A percentile compares a stretch with the other conserved stretches of the same genome.
These are phyloP conservation scores for Onthophagus taurus DNA, from an alignment of 1,140 invertebrate species.

Conservation along the genomic window DNA sequence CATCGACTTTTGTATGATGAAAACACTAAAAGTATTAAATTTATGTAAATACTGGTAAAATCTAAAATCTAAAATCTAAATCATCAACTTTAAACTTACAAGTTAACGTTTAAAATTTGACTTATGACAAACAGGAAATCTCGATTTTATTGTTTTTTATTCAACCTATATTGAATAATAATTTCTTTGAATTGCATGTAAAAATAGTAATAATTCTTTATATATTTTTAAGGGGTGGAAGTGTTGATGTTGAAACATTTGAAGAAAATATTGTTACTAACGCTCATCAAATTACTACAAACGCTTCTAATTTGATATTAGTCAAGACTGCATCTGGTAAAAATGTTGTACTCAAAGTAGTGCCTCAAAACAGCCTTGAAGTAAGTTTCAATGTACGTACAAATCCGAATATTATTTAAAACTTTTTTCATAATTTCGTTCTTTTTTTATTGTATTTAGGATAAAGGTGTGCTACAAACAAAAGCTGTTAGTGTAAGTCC, in stretches of 20 bases:
- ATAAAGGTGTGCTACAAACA: slow-evolving; percentile 11
- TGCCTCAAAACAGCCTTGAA: slow-evolving; percentile 27
- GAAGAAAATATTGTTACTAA: slow-evolving; percentile 20
- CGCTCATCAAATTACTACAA: slow-evolving; percentile 18
- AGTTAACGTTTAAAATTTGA: too few species aligned
- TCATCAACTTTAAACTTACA: too few species aligned
- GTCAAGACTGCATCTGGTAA: slow-evolving; percentile 35
- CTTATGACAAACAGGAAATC: background rate
- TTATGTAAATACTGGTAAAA: too few species aligned
- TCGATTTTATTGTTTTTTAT: slow-evolving; percentile 11
- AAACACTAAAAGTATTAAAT: too few species aligned
- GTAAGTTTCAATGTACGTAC: slow-evolving; percentile 11
- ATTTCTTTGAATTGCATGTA: background rate
- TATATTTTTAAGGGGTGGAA: slow-evolving; percentile 4
- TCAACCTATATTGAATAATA: too few species aligned
- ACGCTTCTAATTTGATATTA: slow-evolving; percentile 31
- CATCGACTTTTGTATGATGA: too few species aligned
- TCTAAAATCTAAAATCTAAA: too few species aligned
- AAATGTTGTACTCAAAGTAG: slow-evolving; percentile 35
- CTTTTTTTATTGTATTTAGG: background rate
- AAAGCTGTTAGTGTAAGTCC: slow-evolving; percentile 12
- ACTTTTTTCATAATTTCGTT: background rate
- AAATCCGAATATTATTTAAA: background rate
- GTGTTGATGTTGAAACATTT: slow-evolving; percentile 18
- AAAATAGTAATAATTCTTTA: background rate